phyloP scores from a whole-genome alignment of 1,140 invertebrate species.

The Plutomurus gul region DNA sequence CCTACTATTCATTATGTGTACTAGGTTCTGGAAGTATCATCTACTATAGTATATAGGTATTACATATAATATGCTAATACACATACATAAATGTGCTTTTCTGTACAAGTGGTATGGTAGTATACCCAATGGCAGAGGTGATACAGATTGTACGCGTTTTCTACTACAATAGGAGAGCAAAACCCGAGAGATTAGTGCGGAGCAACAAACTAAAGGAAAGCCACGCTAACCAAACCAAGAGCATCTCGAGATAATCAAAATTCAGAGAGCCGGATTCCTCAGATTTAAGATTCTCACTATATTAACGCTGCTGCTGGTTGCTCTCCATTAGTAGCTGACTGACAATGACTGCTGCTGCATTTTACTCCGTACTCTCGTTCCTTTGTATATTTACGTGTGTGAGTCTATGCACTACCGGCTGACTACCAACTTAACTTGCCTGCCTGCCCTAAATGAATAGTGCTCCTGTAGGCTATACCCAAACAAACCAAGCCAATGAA shows the following conservation, averaged over 20 bases:
- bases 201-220: neutral
- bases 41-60: too few species aligned
- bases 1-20: too few species aligned
- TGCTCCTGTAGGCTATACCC: neutral
- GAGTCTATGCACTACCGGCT: neutral
- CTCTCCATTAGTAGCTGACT: slow-evolving; percentile 1
- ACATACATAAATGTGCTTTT: too few species aligned
- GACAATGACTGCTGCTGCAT: slow-evolving; percentile 16
- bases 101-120: too few species aligned
- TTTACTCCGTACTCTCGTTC: neutral
- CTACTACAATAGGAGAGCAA: neutral
- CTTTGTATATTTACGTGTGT: too few species aligned
- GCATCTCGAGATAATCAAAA: slow-evolving; percentile 27
- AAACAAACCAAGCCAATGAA: neutral
- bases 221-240: neutral
- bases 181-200: neutral
- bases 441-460: neutral
- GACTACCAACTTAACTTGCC: neutral
- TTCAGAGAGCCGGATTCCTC: slow-evolving; percentile 22
- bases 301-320: slow-evolving; percentile 5
- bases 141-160: neutral
- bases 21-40: too few species aligned
- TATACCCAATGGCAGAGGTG: too few species aligned
- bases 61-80: too few species aligned
- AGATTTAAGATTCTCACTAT: slow-evolving; percentile 28